A percentile compares a stretch with the other conserved stretches of the same genome.
These are phyloP conservation scores for Neuroscelio doddi DNA, from an alignment of 2,888 invertebrate genomes.

Conservation along the genomic window DNA sequence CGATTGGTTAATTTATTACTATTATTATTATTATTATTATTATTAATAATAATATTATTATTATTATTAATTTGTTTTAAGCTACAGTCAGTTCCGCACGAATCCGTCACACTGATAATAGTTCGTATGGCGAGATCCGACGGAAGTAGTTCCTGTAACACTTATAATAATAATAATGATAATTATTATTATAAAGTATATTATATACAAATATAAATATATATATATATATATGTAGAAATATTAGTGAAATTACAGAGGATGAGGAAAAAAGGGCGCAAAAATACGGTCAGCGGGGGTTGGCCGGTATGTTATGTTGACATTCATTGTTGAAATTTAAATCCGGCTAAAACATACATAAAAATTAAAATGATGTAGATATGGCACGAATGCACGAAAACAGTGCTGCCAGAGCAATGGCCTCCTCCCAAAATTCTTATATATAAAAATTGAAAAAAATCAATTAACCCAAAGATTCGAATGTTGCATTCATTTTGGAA, in stretches of 20 bases:
- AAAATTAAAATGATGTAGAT: constrained; percentile 28
- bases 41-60: constrained; percentile 52
- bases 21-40: constrained; percentile 48
- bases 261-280: constrained; percentile 28
- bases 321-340: constrained; percentile 57
- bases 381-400: constrained; percentile 7
- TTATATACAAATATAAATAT: constrained; percentile 40
- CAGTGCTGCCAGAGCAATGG: constrained; percentile 22
- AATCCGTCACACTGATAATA: no score
- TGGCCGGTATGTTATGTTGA: constrained; percentile 38
- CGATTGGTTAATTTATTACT: constrained; percentile 62
- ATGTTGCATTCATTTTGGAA: constrained; percentile 6
- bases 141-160: no score
- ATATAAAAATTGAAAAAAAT: constrained; percentile 15
- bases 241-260: constrained; percentile 54
- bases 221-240: constrained; percentile 50
- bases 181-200: constrained; percentile 48
- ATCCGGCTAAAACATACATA: constrained; percentile 40
- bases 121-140: no score
- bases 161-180: constrained; percentile 17
- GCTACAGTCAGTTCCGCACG: constrained; percentile 16
- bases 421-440: no score
- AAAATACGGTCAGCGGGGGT: constrained; percentile 48
- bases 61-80: constrained; percentile 43
- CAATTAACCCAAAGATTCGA: background rate